Evolutionary conservation across 2,797 vertebrate genomes (phyloP), one percentile per base, ranked within the genome.

Genomic region (Eurystomus glaucurus): DNA sequence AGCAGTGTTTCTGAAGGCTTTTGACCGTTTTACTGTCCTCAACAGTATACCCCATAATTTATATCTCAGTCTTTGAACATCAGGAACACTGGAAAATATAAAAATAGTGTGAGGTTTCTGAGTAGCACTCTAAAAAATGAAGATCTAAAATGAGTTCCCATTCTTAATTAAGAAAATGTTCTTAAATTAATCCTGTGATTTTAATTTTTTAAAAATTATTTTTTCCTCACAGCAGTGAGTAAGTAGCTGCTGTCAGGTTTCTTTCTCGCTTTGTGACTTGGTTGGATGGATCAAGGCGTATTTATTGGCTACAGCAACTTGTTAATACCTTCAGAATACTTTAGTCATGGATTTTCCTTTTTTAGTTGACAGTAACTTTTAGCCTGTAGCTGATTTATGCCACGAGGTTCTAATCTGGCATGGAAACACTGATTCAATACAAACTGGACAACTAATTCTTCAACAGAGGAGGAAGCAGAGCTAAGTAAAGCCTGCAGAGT

Each of bases 151-250:
- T 50, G 39, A 57, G 21, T 76, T 91, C 31, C 58, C 4, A 6
- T 92, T 88, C 26, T 52, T 82, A 84, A 71, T 90, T 84, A 92
- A 72, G 74, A 79, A 92, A 87, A 85, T 88, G 61, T 35, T 8
- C n/a, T 89, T 52, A 61, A 75, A 86, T 84, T 89, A 5, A 51
- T 39, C 11, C 11, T 21, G 5, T 85, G n/a, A 70, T 85, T 57
- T 76, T 13, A 15, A 52, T 31, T 37, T 31, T 20, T 31, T 15
- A 5, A 64, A 10, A 23, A 14, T 26, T 45, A 7, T 64, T 20
- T 50, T 39, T 20, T 20, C 11, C 28, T 2, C 0, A 0, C 41
- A 39, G 18, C 76, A 81, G 4, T 71, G 51, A 68, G 14, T 78
- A 39, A 64, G 50, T 57, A 90, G 23, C 15, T 92, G 28, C 77